Percentiles rank a stretch among this genome's conserved stretches.
phyloP scores from a whole-genome alignment of 2,888 invertebrate genomes.

The Girardia tigrina region DNA sequence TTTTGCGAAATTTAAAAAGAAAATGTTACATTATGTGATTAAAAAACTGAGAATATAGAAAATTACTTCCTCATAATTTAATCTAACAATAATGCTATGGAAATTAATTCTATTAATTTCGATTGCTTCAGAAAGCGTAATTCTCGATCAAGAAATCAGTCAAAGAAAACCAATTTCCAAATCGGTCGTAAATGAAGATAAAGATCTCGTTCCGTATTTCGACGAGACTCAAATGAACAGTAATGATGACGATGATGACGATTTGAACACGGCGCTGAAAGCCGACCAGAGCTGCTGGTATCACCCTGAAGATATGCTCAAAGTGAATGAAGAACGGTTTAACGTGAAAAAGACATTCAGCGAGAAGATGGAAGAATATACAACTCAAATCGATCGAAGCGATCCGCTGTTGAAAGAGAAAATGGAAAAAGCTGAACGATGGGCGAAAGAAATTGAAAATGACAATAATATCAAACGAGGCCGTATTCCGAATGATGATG shows the following conservation, averaged over 20 bases:
- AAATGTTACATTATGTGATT: too few relatives aligned
- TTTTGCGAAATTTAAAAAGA: too few relatives aligned
- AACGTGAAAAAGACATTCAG: background rate
- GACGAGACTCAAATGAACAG: background rate
- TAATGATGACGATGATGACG: background rate
- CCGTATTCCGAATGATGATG: background rate
- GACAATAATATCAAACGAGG: slow-evolving; percentile 2
- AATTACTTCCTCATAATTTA: too few relatives aligned
- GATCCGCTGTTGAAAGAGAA: background rate
- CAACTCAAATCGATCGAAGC: background rate
- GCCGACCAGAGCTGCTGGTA: background rate
- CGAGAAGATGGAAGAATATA: slow-evolving; percentile 19
- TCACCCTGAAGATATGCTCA: background rate
- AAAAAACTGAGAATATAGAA: too few relatives aligned
- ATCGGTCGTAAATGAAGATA: background rate
- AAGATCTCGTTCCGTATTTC: slow-evolving; percentile 4
- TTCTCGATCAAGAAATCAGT: slow-evolving; percentile 15
- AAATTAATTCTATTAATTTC: too few relatives aligned
- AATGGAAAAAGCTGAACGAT: background rate
- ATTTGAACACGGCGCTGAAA: background rate
- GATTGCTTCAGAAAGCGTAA: slow-evolving; percentile 15
- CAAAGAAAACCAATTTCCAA: background rate
- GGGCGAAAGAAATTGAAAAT: slow-evolving; percentile 12
- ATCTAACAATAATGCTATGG: too few relatives aligned
- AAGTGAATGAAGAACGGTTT: slow-evolving; percentile 8